Conservation (phyloP, 2,888 invertebrate genomes). For the Vanessa cardui region DNA sequence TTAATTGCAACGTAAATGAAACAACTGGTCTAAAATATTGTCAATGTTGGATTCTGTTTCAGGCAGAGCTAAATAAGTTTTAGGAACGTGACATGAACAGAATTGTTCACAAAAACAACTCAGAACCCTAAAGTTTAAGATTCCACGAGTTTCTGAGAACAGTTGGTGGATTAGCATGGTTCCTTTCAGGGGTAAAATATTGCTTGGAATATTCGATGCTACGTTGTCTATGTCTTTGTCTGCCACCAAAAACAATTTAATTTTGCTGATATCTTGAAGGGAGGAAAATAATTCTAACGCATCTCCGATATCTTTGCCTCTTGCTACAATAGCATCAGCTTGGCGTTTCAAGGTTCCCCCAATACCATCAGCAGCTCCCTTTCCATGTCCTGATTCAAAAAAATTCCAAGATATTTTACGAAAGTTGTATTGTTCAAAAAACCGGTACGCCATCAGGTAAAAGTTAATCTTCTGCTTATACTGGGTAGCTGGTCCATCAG, state of each 20-base stretch:
- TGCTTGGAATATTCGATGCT: not conserved
- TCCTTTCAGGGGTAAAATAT: not conserved
- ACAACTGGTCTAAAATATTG: not conserved
- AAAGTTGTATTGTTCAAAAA: not conserved
- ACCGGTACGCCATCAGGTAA: conserved; percentile 7
- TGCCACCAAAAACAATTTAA: not conserved
- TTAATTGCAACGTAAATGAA: not conserved
- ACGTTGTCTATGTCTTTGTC: not conserved
- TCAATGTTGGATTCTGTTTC: not conserved
- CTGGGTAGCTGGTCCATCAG: conserved; percentile 6
- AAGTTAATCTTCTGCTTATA: conserved; percentile 10
- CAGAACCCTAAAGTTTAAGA: not conserved
- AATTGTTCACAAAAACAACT: conserved; percentile 7
- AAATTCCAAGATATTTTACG: conserved; percentile 4
- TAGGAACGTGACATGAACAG: conserved; percentile 4
- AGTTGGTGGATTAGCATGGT: not conserved
- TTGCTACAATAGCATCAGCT: conserved; percentile 1
- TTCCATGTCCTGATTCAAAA: conserved; percentile 8
- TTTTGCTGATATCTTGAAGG: not conserved
- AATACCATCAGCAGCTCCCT: conserved; percentile 11
- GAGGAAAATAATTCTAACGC: not conserved
- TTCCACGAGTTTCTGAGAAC: conserved; percentile 1
- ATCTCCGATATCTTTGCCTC: not conserved
- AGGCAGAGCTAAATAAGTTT: conserved; percentile 2
- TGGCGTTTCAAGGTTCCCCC: not conserved